A percentile compares a stretch with the other conserved stretches of the same genome.
Conservation (phyloP, 2,113 vertebrate genomes). For the Felis catus region DNA sequence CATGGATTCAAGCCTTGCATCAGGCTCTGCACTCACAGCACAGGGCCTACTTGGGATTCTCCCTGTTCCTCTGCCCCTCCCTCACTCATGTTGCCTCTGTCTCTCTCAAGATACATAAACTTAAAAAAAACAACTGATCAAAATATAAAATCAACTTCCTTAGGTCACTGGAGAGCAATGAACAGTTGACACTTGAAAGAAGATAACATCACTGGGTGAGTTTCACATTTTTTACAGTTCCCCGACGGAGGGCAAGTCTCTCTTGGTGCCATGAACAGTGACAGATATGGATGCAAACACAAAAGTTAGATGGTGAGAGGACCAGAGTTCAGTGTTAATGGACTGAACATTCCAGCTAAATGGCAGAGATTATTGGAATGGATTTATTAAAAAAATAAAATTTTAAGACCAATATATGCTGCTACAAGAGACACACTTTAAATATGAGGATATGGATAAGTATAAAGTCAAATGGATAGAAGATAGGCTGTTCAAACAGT, state of each 20-base stretch:
- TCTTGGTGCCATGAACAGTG: not conserved
- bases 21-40: not conserved
- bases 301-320: not conserved
- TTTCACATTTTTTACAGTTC: not conserved
- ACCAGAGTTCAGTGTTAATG: not conserved
- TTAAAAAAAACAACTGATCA: not conserved
- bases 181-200: not conserved
- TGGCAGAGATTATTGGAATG: not conserved
- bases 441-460: not conserved
- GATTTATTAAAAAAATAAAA: not conserved
- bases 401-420: not conserved
- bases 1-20: not conserved
- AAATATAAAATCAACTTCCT: not conserved
- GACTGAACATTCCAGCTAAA: not conserved
- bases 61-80: not conserved
- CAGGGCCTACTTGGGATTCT: too few species aligned
- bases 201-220: not conserved
- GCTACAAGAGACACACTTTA: not conserved
- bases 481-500: not conserved
- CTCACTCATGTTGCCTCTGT: not conserved
- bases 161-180: not conserved
- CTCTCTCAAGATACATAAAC: not conserved
- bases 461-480: constrained; percentile 15
- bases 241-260: not conserved
- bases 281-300: not conserved